These are phyloP conservation scores for Ciconia stormi DNA, from an alignment of 2,113 vertebrate genomes.

Conservation along the genomic window DNA sequence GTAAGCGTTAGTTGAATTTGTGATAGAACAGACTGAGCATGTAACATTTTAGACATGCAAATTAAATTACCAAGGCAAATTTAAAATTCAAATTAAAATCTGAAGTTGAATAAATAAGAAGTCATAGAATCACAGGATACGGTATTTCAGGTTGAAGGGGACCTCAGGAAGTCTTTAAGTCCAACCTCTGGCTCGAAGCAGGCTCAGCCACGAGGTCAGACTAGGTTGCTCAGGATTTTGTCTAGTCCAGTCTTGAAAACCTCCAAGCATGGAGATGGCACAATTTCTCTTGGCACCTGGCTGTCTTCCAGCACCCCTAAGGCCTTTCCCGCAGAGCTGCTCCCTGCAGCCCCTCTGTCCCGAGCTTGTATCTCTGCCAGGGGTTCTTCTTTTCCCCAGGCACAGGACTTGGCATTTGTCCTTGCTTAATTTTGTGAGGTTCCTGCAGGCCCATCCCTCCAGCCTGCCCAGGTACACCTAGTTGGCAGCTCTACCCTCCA, in stretches of 20 bases:
- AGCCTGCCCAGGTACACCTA: not conserved
- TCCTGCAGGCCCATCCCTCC: not conserved
- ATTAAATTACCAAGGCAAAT: not conserved
- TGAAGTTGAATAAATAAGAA: not conserved
- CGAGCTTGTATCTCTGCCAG: not conserved
- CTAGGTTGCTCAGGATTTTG: not conserved
- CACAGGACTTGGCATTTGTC: not conserved
- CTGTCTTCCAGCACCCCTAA: not conserved
- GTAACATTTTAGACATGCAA: constrained; percentile 17
- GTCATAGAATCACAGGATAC: not conserved
- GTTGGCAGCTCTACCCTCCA: not conserved
- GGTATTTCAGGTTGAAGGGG: not conserved
- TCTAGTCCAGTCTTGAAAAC: not conserved
- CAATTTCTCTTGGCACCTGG: not conserved
- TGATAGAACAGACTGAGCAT: not conserved
- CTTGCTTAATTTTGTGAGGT: not conserved
- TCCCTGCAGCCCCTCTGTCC: not conserved
- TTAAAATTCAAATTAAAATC: not conserved
- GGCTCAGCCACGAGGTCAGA: not conserved
- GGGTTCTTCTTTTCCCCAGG: accelerated
- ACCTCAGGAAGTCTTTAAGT: not conserved
- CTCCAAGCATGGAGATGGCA: not conserved
- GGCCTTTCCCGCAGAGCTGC: not conserved
- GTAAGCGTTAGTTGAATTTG: not conserved
- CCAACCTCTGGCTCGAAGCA: not conserved